phyloP scores from a whole-genome alignment of 2,888 invertebrate genomes.

The Drosophila tripunctata region DNA sequence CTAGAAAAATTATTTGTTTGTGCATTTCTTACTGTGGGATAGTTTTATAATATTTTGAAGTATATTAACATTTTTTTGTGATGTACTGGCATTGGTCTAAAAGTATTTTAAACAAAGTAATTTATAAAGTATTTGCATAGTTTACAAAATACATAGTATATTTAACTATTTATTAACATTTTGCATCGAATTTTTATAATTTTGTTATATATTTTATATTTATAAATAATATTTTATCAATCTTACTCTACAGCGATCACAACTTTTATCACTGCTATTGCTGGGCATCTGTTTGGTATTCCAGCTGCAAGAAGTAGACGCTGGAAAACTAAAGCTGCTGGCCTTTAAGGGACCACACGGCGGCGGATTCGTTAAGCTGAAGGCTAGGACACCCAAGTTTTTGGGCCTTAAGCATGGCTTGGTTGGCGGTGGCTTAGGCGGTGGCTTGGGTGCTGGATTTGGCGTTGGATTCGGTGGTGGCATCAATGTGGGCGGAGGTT shows the following conservation, averaged over 20 bases:
- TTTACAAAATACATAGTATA: too few species aligned
- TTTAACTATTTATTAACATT: background rate
- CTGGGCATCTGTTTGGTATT: constrained; percentile 42
- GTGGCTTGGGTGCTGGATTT: constrained; percentile 37
- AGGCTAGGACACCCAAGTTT: constrained; percentile 72
- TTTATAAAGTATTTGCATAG: too few species aligned
- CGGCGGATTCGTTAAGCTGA: constrained; percentile 68
- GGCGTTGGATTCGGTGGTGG: constrained; percentile 40
- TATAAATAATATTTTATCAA: too few species aligned
- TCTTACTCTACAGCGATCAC: constrained; percentile 4
- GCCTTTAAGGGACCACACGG: constrained; percentile 74
- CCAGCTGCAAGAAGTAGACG: constrained; percentile 34
- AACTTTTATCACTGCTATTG: constrained; percentile 28
- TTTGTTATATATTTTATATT: background rate
- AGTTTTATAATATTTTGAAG: too few species aligned
- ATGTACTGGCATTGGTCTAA: too few species aligned
- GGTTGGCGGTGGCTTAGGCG: constrained; percentile 43
- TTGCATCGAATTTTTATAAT: background rate
- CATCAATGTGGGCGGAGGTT: constrained; percentile 34
- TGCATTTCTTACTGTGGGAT: too few species aligned
- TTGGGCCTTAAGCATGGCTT: constrained; percentile 73
- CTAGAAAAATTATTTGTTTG: too few species aligned
- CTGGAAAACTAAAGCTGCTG: constrained; percentile 74
- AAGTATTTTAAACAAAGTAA: too few species aligned
- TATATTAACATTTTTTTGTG: too few species aligned